Conservation (phyloP, 2,113 vertebrate genomes). For the Ctenodactylus gundi region DNA sequence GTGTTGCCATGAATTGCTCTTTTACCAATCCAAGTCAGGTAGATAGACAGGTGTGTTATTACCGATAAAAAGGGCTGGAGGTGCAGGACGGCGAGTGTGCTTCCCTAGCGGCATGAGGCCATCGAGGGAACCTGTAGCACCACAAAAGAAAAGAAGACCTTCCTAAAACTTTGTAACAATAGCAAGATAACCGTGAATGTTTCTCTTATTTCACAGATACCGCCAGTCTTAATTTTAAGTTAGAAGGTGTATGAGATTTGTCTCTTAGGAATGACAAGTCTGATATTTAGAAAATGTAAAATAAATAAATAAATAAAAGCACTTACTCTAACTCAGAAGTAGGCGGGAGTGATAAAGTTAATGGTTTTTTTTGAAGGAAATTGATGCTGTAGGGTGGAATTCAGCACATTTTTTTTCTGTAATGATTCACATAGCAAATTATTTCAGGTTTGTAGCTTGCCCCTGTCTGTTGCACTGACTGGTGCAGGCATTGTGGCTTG, state of each 20-base stretch:
- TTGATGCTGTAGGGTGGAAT: not conserved
- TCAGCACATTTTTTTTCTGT: not conserved
- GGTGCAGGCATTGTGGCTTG: not conserved
- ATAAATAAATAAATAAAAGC: not conserved
- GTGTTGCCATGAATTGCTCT: not conserved
- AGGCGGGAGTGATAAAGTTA: not conserved
- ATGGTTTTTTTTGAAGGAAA: constrained; percentile 13
- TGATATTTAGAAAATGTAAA: constrained; percentile 15
- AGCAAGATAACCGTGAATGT: not conserved
- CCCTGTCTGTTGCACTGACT: not conserved
- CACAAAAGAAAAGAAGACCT: not conserved
- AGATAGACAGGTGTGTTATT: not conserved
- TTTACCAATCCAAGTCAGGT: not conserved
- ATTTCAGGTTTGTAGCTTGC: not conserved
- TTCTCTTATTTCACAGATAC: not conserved
- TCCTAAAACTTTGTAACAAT: not conserved
- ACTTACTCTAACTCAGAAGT: not conserved
- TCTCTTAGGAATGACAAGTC: not conserved
- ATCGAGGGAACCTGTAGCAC: not conserved
- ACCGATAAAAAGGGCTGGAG: not conserved
- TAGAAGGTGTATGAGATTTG: not conserved
- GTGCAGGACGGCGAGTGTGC: not conserved
- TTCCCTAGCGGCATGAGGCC: not conserved
- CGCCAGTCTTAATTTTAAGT: not conserved
- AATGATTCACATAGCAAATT: not conserved